Base-by-base conservation (phyloP, 2,888 invertebrate genomes). In the Lasiommata megera region DNA sequence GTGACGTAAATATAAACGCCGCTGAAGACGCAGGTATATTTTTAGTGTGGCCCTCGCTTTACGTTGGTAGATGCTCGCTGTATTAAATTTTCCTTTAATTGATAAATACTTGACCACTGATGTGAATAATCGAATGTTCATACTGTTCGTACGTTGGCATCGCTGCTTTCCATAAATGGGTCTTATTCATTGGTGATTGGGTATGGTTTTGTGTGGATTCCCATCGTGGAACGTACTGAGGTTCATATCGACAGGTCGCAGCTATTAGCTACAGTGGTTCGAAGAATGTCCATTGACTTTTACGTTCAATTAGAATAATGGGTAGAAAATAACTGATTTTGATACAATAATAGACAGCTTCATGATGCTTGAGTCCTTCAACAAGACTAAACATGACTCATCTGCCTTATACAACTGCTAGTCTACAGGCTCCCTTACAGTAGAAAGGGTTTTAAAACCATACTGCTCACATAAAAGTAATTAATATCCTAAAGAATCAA, bases 61-160 rank as follows among this genome's bases (percentile, higher is more conserved):
- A 75, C n/a, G n/a, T n/a, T 72, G 70, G 23, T 16, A 81, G 78
- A 82, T 84, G 80, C 80, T 78, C 74, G 74, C 75, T 76, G 80
- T 80, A 86, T 85, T 83, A 87, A 83, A 87, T 84, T 78, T 75
- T 74, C 69, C 67, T 77, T 80, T 88, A 89, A 89, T 88, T 88
- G 85, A 83, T 81, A 86, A 88, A 88, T 88, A 85, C 88, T 88
- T 87, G 88, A 86, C 86, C 84, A 72, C 44, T 76, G 77, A 76
- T 64, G 86, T 83, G 88, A 82, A 72, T 84, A 88, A 89, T 89
- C 82, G 82, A 88, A 88, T 88, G 84, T 84, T 85, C 84, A 80
- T 82, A 84, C 84, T 80, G 44, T 12, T 43, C 6, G 12, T 28
- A 29, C 5, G 9, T 12, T 6, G 1, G 43, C 2, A n/a, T 43